phyloP scores from a whole-genome alignment of 1,140 invertebrate genomes.

The Orchesella cincta region DNA sequence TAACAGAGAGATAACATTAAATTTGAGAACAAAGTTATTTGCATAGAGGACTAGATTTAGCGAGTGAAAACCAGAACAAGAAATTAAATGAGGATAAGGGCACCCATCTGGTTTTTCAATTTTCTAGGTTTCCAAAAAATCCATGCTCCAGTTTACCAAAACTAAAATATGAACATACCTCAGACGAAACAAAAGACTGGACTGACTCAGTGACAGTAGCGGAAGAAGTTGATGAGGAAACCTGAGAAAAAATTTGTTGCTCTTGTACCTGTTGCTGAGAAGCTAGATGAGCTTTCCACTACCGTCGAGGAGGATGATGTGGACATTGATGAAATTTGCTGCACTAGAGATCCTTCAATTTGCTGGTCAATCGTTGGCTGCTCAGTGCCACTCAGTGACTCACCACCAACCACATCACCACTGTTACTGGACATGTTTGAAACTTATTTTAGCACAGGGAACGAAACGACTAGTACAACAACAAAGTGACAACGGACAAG shows the following conservation, averaged over 20 bases:
- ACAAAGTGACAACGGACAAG: background rate
- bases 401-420: background rate
- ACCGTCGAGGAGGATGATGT: background rate
- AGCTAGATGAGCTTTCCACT: background rate
- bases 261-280: conserved; percentile 13
- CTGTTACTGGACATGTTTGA: background rate
- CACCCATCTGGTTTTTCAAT: background rate
- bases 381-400: background rate
- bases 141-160: background rate
- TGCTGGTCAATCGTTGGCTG: background rate
- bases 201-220: background rate
- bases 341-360: background rate
- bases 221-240: background rate
- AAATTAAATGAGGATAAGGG: background rate
- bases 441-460: background rate
- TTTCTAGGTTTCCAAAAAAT: conserved; percentile 10
- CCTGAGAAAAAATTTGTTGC: background rate
- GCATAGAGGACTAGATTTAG: background rate
- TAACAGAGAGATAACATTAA: background rate
- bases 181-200: conserved; percentile 5
- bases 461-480: background rate
- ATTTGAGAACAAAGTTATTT: background rate
- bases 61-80: background rate
- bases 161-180: too few relatives aligned
- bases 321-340: conserved; percentile 1